Percentiles rank a stretch among this genome's conserved stretches.
These are phyloP conservation scores for Xiphophorus maculatus DNA, from an alignment of 2,113 vertebrate genomes.

Conservation along the genomic window DNA sequence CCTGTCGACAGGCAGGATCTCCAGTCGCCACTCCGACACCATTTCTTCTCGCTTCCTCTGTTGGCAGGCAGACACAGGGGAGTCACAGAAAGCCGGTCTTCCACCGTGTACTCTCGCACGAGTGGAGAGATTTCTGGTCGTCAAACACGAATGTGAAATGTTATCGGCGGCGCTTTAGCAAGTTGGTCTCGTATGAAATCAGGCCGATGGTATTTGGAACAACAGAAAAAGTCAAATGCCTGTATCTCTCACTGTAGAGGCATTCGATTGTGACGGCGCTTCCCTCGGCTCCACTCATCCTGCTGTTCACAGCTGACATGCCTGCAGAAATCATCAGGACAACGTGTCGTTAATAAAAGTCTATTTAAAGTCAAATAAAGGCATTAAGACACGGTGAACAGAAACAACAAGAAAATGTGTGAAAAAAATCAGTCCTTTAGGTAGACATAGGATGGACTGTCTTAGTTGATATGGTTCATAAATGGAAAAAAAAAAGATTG, in stretches of 20 bases:
- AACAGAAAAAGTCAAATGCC: slow-evolving; percentile 54
- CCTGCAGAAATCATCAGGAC: slow-evolving; percentile 53
- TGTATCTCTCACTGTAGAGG: slow-evolving; percentile 76
- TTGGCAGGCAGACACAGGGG: slow-evolving; percentile 39
- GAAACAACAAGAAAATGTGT: too few species aligned
- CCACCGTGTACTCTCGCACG: slow-evolving; percentile 1
- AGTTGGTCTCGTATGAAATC: neutral
- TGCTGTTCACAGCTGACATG: slow-evolving; percentile 55
- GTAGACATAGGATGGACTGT: too few species aligned
- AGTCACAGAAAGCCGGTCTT: slow-evolving; percentile 26
- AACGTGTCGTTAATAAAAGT: neutral
- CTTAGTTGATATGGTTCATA: too few species aligned
- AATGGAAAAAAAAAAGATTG: too few species aligned
- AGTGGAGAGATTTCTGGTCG: slow-evolving; percentile 2
- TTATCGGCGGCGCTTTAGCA: neutral
- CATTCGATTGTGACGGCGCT: slow-evolving; percentile 64
- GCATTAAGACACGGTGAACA: too few species aligned
- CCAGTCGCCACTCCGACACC: slow-evolving; percentile 77
- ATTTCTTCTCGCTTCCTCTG: slow-evolving; percentile 76
- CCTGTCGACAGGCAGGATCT: slow-evolving; percentile 67
- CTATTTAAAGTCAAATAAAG: too few species aligned
- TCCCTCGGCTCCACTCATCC: slow-evolving; percentile 71
- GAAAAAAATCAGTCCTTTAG: too few species aligned
- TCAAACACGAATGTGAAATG: neutral
- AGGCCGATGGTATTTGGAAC: neutral